These are phyloP conservation scores for Spinibarbus caldwelli DNA, from an alignment of 2,797 vertebrate species.

Conservation along the genomic window DNA sequence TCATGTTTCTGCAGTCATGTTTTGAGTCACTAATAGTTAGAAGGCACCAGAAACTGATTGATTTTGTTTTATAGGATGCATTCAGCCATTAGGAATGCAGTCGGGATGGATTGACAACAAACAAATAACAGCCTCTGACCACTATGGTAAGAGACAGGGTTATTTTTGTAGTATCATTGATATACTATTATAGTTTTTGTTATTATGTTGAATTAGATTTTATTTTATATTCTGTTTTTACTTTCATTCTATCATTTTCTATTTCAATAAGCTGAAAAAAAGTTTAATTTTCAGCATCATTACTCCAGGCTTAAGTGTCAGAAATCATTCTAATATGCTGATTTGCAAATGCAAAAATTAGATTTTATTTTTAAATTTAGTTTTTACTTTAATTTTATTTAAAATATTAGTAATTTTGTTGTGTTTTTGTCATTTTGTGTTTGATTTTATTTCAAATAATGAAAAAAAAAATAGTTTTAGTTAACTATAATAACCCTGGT, in stretches of 20 bases:
- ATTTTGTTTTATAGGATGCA: conserved; percentile 79
- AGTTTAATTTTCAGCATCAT: background rate
- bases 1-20: background rate
- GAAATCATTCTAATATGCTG: background rate
- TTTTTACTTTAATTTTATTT: background rate
- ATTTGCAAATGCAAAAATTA: background rate
- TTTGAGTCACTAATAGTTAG: background rate
- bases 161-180: background rate
- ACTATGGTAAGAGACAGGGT: conserved; percentile 80
- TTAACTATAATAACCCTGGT: background rate
- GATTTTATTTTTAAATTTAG: background rate
- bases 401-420: background rate
- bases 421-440: background rate
- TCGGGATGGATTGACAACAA: conserved; percentile 84
- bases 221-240: background rate
- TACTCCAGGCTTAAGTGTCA: background rate
- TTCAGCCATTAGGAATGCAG: conserved; percentile 85
- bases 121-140: conserved; percentile 90
- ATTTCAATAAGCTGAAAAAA: background rate
- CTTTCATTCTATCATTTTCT: background rate
- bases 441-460: background rate
- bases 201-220: background rate
- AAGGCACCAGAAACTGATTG: background rate
- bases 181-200: background rate
- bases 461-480: background rate